These are phyloP conservation scores for Myiopsitta monachus DNA, from an alignment of 2,113 vertebrate genomes.

Conservation along the genomic window DNA sequence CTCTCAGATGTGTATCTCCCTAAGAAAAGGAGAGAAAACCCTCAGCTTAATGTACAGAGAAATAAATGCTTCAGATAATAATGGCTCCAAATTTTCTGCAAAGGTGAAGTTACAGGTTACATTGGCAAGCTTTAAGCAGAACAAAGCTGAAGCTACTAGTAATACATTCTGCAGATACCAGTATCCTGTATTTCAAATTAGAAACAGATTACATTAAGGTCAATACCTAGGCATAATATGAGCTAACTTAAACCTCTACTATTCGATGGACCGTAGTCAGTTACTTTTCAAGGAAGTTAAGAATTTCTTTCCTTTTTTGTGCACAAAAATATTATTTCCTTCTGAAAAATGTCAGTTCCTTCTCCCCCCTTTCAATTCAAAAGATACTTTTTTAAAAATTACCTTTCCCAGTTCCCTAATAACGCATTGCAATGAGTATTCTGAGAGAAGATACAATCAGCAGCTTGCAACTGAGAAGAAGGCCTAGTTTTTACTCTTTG, in stretches of 20 bases:
- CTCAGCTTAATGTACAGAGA: neutral
- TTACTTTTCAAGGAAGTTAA: neutral
- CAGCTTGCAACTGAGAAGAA: neutral
- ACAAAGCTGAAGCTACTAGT: neutral
- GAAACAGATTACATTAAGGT: neutral
- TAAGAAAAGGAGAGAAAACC: conserved; percentile 38
- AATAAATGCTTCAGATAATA: neutral
- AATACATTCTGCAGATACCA: neutral
- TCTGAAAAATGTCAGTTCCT: neutral
- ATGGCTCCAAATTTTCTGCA: neutral
- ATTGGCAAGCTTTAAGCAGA: neutral
- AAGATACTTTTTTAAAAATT: neutral
- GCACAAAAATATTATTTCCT: neutral
- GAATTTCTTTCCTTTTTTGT: neutral
- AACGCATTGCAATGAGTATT: neutral
- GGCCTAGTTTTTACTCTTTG: neutral
- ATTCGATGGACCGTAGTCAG: neutral
- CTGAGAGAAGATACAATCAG: neutral
- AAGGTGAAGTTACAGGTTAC: neutral
- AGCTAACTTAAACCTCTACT: neutral
- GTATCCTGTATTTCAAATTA: neutral
- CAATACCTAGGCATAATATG: neutral
- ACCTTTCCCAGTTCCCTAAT: neutral
- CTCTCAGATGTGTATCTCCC: conserved; percentile 97
- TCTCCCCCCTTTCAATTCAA: neutral